These are phyloP conservation scores for Gallinago solitaria DNA, from an alignment of 2,797 vertebrate species.

Conservation along the genomic window DNA sequence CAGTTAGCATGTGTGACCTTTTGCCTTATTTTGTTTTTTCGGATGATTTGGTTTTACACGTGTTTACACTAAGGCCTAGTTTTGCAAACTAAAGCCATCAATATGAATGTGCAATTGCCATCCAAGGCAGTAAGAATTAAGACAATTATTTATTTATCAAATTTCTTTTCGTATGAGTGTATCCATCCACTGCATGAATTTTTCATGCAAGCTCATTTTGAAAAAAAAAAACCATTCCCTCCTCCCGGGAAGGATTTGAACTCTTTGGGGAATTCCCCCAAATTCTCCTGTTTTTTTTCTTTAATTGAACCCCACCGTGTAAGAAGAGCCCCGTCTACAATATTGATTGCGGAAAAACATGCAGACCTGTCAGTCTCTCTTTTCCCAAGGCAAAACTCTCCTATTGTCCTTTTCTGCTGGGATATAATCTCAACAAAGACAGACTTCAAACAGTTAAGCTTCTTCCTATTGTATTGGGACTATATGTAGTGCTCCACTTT, in stretches of 20 bases:
- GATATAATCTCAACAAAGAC: slow-evolving; percentile 64
- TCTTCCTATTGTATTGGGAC: slow-evolving; percentile 32
- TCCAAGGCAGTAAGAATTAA: slow-evolving; percentile 57
- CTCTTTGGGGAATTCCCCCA: slow-evolving; percentile 72
- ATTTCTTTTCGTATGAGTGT: slow-evolving; percentile 53
- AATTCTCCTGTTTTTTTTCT: slow-evolving; percentile 68
- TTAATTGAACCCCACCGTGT: slow-evolving; percentile 65
- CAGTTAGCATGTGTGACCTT: slow-evolving; percentile 55
- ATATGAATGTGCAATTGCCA: slow-evolving; percentile 60
- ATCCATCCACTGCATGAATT: slow-evolving; percentile 70
- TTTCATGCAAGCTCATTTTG: slow-evolving; percentile 72
- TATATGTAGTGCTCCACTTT: slow-evolving; percentile 40
- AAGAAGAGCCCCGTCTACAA: slow-evolving; percentile 68
- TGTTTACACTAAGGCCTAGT: slow-evolving; percentile 67
- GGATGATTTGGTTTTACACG: slow-evolving; percentile 75
- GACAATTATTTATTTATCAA: slow-evolving; percentile 69
- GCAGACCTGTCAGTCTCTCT: slow-evolving; percentile 65
- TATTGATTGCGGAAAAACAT: slow-evolving; percentile 71
- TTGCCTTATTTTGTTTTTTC: slow-evolving; percentile 72
- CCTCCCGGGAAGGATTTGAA: slow-evolving; percentile 71
- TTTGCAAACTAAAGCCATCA: slow-evolving; percentile 68
- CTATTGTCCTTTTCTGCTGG: slow-evolving; percentile 42
- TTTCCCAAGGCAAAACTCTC: slow-evolving; percentile 57
- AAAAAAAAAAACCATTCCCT: slow-evolving; percentile 51
- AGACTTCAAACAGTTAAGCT: slow-evolving; percentile 67